These are phyloP conservation scores for Pygmarrhopalites habei DNA, from an alignment of 1,140 invertebrate genomes.

Conservation along the genomic window DNA sequence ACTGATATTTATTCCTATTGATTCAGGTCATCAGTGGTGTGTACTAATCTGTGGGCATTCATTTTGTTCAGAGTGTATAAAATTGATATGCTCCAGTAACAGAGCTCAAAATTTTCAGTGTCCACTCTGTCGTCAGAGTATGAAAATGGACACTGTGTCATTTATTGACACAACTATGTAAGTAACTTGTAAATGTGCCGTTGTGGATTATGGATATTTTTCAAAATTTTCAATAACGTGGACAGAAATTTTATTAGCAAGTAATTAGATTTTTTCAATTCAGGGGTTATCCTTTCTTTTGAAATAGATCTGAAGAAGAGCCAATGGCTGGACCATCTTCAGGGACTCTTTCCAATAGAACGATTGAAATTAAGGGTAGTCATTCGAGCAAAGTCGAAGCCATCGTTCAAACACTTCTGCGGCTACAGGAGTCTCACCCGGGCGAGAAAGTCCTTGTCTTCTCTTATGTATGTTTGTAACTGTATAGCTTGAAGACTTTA, in stretches of 20 bases:
- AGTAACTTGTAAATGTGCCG: conserved; percentile 39
- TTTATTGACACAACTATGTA: conserved; percentile 58
- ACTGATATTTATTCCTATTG: too few species aligned
- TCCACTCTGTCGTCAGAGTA: conserved; percentile 58
- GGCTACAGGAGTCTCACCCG: conserved; percentile 52
- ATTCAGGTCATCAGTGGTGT: conserved; percentile 57
- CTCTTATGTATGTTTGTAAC: conserved; percentile 52
- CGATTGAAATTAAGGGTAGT: conserved; percentile 46
- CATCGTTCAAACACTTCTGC: conserved; percentile 54
- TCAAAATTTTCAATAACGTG: too few species aligned
- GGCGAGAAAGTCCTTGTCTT: conserved; percentile 64
- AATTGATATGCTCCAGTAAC: conserved; percentile 29
- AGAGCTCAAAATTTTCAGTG: conserved; percentile 46
- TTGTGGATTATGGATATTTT: too few species aligned
- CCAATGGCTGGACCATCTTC: too few species aligned
- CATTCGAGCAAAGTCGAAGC: conserved; percentile 66
- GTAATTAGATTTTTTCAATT: too few species aligned
- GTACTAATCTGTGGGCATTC: conserved; percentile 63
- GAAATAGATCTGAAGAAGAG: too few species aligned
- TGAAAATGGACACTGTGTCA: conserved; percentile 51
- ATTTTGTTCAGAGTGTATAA: conserved; percentile 58
- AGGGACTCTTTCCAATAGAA: too few species aligned
- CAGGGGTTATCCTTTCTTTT: too few species aligned
- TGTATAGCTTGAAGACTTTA: too few species aligned
- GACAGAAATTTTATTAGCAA: too few species aligned